phyloP scores from a whole-genome alignment of 2,113 vertebrate species.

The Atherinomorus stipes region DNA sequence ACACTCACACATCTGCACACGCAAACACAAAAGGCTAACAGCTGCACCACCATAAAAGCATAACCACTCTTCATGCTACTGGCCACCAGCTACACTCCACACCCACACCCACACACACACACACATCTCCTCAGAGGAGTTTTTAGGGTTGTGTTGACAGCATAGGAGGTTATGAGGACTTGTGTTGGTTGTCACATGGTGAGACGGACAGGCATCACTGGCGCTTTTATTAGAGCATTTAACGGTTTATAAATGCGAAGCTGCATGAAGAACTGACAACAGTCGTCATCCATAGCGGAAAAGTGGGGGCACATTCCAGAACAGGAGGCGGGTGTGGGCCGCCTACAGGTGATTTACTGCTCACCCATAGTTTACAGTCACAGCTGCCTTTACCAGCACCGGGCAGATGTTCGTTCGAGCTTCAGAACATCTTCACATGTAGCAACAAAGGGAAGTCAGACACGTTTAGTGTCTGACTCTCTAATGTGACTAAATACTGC shows the following conservation, averaged over 20 bases:
- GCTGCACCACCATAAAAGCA: constrained; percentile 76
- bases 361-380: constrained; percentile 14
- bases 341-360: constrained; percentile 10
- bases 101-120: constrained; percentile 54
- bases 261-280: neutral
- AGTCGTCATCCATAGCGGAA: neutral
- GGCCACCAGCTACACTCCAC: constrained; percentile 62
- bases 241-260: constrained; percentile 11
- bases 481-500: no score
- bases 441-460: neutral
- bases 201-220: constrained; percentile 33
- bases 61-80: constrained; percentile 68
- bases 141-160: constrained; percentile 61
- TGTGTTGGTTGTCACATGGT: constrained; percentile 33
- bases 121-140: constrained; percentile 54
- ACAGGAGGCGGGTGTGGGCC: constrained; percentile 1
- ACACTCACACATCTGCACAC: constrained; percentile 37
- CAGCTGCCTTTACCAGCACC: constrained; percentile 11
- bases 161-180: constrained; percentile 56
- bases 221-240: constrained; percentile 31
- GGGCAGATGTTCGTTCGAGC: constrained; percentile 3
- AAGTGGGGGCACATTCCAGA: constrained; percentile 3
- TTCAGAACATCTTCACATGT: neutral
- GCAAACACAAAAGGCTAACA: constrained; percentile 63
- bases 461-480: neutral